Evolutionary conservation across 2,797 vertebrate genomes (phyloP), one percentile per base, ranked within the genome.

Genomic region (Gymnothorax javanicus): DNA sequence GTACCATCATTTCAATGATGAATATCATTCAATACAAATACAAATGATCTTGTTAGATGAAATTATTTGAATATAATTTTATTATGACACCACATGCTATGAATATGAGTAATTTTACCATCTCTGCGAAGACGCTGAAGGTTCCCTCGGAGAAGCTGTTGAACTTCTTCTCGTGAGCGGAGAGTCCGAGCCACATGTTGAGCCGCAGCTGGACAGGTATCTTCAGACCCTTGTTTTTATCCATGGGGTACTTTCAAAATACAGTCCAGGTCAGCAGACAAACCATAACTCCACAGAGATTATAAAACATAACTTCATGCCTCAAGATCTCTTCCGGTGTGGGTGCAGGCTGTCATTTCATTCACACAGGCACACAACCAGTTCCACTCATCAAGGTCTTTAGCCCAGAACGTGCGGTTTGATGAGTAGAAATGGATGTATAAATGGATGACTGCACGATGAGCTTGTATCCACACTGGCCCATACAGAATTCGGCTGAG

Each of bases 161-260:
- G 91, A 99, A 99, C 93, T 98, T 99, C 93, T 97, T 98, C 90
- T 99, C 98, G 8, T 96, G 91, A 12, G 97, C 92, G 71, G 97
- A 95, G 86, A 99, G 95, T 75, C 98, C 98, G 86, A 99, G 94
- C 99, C 99, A 99, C 96, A 99, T 97, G 93, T 97, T 99, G 91
- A 98, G 91, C 87, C 98, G 92, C 54, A 99, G 43, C 91, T 98
- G 95, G 79, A 94, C 97, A 0, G 99, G 99, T 86, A 99, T 94
- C 93, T 97, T 99, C 69, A 93, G 89, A 12, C 97, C 97, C 13
- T 96, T 97, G 33, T 23, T 94, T 89, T 97, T 97, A 90, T 98
- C 97, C 96, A 98, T 97, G 1, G 98, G 98, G 88, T 99, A 99
- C 99, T 99, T 43, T 79, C 87, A 87, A 59, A 87, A 13, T 77